Base-by-base conservation (phyloP, 2,797 vertebrate genomes). In the Tragopan temminckii region DNA sequence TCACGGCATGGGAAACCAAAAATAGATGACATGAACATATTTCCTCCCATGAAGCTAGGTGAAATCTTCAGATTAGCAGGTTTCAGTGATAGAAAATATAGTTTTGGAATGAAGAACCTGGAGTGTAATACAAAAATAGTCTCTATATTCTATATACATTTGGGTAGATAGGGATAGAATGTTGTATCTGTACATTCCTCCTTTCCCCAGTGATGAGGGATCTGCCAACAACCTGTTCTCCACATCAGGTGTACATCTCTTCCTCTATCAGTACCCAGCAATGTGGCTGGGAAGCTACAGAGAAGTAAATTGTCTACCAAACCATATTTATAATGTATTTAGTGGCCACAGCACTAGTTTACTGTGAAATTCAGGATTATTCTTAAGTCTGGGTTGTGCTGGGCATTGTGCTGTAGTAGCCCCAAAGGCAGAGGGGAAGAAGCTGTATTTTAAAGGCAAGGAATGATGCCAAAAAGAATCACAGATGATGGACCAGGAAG, bases 21-120 rank as follows among this genome's bases (percentile, higher is more conserved):
- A 94, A 93, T 93, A 94, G 87, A 69, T 70, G 55, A 78, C 58
- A 90, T 43, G 87, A 93, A 85, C 70, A 78, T 78, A 72, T 83
- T 89, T 83, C 63, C 87, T 93, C 58, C 76, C 21, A 69, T 89
- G 55, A 89, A 89, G 72, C 42, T 83, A 78, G 0, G 3, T 40
- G 43, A 38, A 63, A 35, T 76, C 55, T 87, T 88, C 63, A 68
- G 42, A 63, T 76, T 89, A 87, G 63, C 52, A 64, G n/a, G 25
- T 58, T 90, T 79, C 45, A 85, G 48, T 48, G 38, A 35, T 85
- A 55, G 48, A 71, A 76, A 42, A 84, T 38, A 31, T 21, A 58
- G 31, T 2, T 7, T 35, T 48, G 13, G 79, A 90, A 61, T 18
- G 27, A 74, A 55, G 84, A 81, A 45, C 48, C 52, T 89, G 78